phyloP scores from a whole-genome alignment of 1,140 invertebrate species.

The Bombus soroeensis region DNA sequence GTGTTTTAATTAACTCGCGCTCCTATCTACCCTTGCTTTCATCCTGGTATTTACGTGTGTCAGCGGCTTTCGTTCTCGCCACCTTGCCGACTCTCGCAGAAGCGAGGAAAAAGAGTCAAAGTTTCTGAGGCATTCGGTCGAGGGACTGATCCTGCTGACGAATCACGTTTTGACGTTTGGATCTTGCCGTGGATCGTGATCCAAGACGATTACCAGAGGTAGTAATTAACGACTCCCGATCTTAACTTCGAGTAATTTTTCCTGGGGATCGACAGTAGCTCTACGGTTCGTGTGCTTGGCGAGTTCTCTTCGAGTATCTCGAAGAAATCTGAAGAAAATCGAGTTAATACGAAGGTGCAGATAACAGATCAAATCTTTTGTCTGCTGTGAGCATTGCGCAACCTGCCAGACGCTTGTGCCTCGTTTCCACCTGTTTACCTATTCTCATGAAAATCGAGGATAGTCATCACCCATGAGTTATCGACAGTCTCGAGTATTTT shows the following conservation, averaged over 20 bases:
- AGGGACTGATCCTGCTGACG: neutral
- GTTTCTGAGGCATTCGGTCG: neutral
- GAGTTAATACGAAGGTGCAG: neutral
- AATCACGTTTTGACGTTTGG: neutral
- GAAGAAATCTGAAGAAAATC: neutral
- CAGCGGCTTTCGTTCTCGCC: conserved; percentile 61
- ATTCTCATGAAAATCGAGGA: neutral
- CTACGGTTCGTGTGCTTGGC: neutral
- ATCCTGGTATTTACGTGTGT: conserved; percentile 72
- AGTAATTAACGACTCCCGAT: neutral
- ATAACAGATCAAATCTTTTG: neutral
- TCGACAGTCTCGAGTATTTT: neutral
- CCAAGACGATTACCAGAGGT: neutral
- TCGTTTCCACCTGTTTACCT: neutral
- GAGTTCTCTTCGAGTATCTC: neutral
- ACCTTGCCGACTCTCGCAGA: neutral
- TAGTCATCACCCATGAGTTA: neutral
- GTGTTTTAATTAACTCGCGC: conserved; percentile 71
- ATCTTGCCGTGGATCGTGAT: neutral
- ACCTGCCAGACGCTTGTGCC: neutral
- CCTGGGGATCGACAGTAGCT: neutral
- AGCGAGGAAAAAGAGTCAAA: conserved; percentile 32
- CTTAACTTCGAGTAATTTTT: neutral
- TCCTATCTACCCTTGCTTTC: conserved; percentile 61
- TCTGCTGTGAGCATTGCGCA: neutral